phyloP scores from a whole-genome alignment of 2,797 vertebrate genomes.

The Denticeps clupeoides region DNA sequence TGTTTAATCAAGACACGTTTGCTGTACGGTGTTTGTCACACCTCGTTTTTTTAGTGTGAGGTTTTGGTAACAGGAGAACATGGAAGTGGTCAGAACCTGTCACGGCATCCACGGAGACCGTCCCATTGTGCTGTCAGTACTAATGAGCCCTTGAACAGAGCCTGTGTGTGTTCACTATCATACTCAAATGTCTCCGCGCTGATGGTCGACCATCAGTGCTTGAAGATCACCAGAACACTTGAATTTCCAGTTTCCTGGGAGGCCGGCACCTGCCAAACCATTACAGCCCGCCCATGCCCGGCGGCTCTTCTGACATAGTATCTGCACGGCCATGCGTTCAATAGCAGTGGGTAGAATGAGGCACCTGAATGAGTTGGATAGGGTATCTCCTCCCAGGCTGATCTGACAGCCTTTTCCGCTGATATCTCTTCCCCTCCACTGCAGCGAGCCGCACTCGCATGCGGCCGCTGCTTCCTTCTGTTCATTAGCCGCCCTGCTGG shows the following conservation, averaged over 20 bases:
- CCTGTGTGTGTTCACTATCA: neutral
- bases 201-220: no score
- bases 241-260: neutral
- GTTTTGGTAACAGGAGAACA: conserved; percentile 5
- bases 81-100: conserved; percentile 6
- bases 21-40: no score
- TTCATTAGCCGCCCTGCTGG: conserved; percentile 52
- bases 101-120: neutral
- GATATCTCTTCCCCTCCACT: conserved; percentile 41
- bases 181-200: neutral
- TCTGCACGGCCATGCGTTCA: neutral
- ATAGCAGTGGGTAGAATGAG: conserved; percentile 42
- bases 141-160: conserved; percentile 14
- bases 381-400: conserved; percentile 47
- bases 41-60: no score
- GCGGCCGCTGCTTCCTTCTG: conserved; percentile 41
- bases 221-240: neutral
- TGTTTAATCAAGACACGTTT: no score
- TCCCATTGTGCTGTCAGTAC: neutral
- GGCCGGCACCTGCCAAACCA: neutral
- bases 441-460: conserved; percentile 25
- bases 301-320: neutral
- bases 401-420: conserved; percentile 44
- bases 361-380: conserved; percentile 36
- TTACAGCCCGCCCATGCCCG: neutral